phyloP scores from a whole-genome alignment of 2,113 vertebrate species.

The Poeciliopsis occidentalis region DNA sequence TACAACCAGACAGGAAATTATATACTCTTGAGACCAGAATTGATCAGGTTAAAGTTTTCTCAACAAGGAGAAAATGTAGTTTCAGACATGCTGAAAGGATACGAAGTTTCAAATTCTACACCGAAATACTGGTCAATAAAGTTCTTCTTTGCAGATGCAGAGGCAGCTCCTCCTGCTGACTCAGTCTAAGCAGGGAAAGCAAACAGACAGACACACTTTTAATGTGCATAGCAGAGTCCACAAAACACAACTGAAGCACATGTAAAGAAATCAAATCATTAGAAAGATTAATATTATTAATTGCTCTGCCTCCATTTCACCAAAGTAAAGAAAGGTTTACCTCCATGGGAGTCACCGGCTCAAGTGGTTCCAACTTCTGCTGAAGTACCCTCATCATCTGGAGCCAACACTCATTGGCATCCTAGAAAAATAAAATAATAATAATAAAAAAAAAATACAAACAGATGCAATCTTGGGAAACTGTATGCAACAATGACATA shows the following conservation, averaged over 20 bases:
- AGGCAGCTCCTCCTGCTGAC: constrained; percentile 69
- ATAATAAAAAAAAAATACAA: neutral
- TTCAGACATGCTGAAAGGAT: constrained; percentile 81
- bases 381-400: constrained; percentile 97
- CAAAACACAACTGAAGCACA: neutral
- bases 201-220: neutral
- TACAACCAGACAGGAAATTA: neutral
- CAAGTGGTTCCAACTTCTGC: constrained; percentile 93
- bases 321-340: constrained; percentile 65
- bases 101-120: constrained; percentile 96
- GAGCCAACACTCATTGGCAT: constrained; percentile 98
- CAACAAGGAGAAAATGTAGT: neutral
- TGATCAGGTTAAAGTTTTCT: neutral
- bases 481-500: too few species aligned
- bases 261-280: too few species aligned
- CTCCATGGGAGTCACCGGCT: constrained; percentile 90
- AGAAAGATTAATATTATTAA: neutral
- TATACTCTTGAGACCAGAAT: neutral
- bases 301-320: neutral
- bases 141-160: constrained; percentile 91
- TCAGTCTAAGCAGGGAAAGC: constrained; percentile 64
- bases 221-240: neutral
- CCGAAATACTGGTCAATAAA: constrained; percentile 98
- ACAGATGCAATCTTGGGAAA: neutral
- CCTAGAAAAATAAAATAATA: constrained; percentile 74